A percentile compares a stretch with the other conserved stretches of the same genome.
phyloP scores from a whole-genome alignment of 2,113 vertebrate genomes.

The Phylloscopus whistleri region DNA sequence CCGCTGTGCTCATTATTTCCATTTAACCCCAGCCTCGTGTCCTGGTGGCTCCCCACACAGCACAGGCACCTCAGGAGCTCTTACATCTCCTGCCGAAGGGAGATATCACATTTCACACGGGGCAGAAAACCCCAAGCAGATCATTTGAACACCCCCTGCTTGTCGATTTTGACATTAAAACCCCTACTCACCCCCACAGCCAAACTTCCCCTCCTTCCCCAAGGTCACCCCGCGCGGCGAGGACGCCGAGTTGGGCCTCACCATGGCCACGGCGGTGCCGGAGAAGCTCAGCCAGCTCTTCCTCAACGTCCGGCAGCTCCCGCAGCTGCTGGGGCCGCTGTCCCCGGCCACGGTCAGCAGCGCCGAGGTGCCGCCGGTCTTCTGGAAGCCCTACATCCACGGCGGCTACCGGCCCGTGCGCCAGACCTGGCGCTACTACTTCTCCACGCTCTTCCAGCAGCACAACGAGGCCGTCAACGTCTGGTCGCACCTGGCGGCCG shows the following conservation, averaged over 20 bases:
- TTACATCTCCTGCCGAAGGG: background rate
- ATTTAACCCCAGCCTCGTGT: background rate
- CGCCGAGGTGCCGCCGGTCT: slow-evolving; percentile 84
- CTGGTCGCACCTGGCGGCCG: slow-evolving; percentile 89
- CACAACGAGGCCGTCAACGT: slow-evolving; percentile 93
- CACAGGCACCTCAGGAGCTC: background rate
- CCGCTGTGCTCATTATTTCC: background rate
- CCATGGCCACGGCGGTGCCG: slow-evolving; percentile 84
- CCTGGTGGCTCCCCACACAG: background rate
- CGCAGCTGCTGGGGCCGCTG: slow-evolving; percentile 76
- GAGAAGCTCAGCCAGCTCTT: slow-evolving; percentile 87
- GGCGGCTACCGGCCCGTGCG: slow-evolving; percentile 85
- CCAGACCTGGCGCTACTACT: slow-evolving; percentile 89
- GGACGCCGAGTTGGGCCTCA: fast-evolving
- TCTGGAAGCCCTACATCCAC: slow-evolving; percentile 90
- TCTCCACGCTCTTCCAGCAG: slow-evolving; percentile 88
- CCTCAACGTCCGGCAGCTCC: slow-evolving; percentile 77
- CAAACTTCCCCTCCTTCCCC: background rate
- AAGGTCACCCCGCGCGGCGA: fast-evolving
- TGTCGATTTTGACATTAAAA: fast-evolving
- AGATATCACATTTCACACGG: fast-evolving
- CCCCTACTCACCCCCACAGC: fast-evolving
- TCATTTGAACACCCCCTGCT: no score
- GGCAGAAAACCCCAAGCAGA: background rate
- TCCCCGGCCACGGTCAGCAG: slow-evolving; percentile 82